These are phyloP conservation scores for Drosophila equinoxialis DNA, from an alignment of 1,140 invertebrate species.

Conservation along the genomic window DNA sequence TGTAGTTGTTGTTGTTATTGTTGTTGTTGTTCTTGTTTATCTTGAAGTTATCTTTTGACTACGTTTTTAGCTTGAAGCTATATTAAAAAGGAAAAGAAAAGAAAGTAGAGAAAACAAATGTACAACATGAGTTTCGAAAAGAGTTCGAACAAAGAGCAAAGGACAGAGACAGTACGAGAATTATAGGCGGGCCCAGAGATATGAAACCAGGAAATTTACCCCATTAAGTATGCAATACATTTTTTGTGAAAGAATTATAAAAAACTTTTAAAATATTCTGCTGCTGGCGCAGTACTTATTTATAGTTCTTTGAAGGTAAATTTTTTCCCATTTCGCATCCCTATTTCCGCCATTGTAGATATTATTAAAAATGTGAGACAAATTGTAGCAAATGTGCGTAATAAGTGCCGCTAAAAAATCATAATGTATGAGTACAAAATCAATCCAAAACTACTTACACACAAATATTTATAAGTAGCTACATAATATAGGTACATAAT, in stretches of 20 bases:
- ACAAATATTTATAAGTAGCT: no score
- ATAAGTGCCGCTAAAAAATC: neutral
- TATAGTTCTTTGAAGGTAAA: no score
- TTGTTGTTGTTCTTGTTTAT: conserved; percentile 35
- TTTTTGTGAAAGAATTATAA: no score
- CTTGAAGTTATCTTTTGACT: conserved; percentile 46
- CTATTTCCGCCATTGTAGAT: no score
- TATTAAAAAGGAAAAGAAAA: conserved; percentile 57
- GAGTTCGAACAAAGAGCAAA: conserved; percentile 26
- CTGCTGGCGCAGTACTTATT: no score
- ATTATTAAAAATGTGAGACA: neutral
- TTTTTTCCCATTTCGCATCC: no score
- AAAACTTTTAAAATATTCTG: no score
- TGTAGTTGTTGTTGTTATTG: conserved; percentile 42
- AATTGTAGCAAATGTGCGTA: neutral
- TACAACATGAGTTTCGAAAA: conserved; percentile 72
- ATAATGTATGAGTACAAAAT: neutral
- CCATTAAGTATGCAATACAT: no score
- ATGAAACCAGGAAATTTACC: no score
- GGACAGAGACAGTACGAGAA: conserved; percentile 21
- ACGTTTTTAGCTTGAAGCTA: conserved; percentile 75
- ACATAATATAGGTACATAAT: no score
- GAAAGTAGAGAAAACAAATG: conserved; percentile 76
- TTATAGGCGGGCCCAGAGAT: neutral
- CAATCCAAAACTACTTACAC: neutral